phyloP scores from a whole-genome alignment of 2,797 vertebrate genomes.

The Chloroceryle inda region DNA sequence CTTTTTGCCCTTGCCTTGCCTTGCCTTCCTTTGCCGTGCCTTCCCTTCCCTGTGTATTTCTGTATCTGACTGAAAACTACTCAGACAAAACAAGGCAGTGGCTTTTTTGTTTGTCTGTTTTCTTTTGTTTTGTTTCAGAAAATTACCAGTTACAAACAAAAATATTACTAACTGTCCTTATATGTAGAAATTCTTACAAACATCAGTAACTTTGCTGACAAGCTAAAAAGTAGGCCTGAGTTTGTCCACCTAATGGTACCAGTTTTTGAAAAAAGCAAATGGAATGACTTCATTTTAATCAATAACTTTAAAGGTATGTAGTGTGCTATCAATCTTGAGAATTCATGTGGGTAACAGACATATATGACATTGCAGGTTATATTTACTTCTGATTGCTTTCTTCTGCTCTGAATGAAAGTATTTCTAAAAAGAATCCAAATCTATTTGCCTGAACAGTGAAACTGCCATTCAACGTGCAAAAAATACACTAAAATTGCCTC shows the following conservation, averaged over 20 bases:
- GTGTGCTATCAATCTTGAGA: not conserved
- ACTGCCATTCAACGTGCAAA: not conserved
- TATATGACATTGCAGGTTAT: not conserved
- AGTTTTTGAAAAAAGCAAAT: not conserved
- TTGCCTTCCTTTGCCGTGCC: not conserved
- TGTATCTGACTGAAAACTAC: not conserved
- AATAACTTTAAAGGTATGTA: conserved; percentile 1
- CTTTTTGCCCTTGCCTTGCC: no score
- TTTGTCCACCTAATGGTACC: not conserved
- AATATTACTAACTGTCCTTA: not conserved
- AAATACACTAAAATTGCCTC: not conserved
- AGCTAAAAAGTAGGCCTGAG: not conserved
- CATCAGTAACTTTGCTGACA: not conserved
- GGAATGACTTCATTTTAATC: conserved; percentile 25
- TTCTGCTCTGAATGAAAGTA: not conserved
- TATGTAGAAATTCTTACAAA: not conserved
- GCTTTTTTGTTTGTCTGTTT: not conserved
- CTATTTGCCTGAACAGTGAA: not conserved
- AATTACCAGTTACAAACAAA: not conserved
- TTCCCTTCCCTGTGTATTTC: not conserved
- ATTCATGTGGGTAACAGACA: conserved; percentile 1
- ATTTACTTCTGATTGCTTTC: conserved; percentile 25
- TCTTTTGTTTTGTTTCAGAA: not conserved
- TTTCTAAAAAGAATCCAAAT: not conserved
- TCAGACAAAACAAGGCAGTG: not conserved